phyloP scores from a whole-genome alignment of 2,113 vertebrate genomes.

The Ailurus styani region DNA sequence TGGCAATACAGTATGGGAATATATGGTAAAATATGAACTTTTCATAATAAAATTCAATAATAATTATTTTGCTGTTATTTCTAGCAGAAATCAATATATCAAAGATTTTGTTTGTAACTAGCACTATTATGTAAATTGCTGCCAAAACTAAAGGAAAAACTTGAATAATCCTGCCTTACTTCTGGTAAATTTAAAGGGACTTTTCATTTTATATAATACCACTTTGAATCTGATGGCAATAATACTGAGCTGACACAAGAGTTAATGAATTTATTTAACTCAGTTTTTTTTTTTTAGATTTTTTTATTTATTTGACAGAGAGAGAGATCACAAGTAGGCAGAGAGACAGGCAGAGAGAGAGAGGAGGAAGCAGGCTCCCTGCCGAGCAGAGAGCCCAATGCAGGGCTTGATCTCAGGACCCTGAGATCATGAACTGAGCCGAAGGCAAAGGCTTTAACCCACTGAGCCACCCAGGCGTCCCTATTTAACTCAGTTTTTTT shows the following conservation, averaged over 20 bases:
- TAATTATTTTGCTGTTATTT: constrained; percentile 14
- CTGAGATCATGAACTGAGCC: no score
- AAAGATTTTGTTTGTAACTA: constrained; percentile 5
- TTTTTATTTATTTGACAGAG: no score
- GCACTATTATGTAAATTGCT: not conserved
- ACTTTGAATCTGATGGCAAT: not conserved
- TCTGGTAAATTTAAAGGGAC: not conserved
- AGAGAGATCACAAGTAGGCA: no score
- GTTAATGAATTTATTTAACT: not conserved
- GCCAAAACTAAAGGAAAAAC: not conserved
- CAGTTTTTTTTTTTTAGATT: no score
- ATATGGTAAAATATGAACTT: not conserved
- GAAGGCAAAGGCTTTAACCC: no score
- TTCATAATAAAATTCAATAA: not conserved
- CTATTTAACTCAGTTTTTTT: no score
- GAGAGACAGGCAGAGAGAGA: no score
- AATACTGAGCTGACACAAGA: not conserved
- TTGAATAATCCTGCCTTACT: not conserved
- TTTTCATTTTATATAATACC: not conserved
- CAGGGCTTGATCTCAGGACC: no score
- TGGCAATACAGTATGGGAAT: not conserved
- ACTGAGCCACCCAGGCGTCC: no score
- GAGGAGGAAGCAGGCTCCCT: no score
- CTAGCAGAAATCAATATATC: not conserved
- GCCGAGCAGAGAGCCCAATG: no score